A percentile compares a stretch with the other conserved stretches of the same genome.
These are phyloP conservation scores for Lytechinus variegatus DNA, from an alignment of 35 echinoderm and acorn worm species.

Conservation along the genomic window DNA sequence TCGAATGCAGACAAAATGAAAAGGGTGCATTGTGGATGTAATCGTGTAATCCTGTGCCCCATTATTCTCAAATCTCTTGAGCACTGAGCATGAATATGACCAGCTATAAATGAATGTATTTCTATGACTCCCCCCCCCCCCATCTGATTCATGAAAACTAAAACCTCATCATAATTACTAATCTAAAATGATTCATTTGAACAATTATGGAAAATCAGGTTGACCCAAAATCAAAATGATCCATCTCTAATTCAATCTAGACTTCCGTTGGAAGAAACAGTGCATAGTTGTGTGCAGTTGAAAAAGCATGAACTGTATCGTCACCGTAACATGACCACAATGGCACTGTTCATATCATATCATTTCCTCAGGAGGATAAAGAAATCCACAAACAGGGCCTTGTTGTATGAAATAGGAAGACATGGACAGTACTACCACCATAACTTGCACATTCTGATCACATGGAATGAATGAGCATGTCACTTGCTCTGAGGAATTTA, in stretches of 20 bases:
- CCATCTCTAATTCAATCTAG: background rate
- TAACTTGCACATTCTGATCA: no score
- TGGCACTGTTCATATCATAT: no score
- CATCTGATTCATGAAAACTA: constrained; percentile 13
- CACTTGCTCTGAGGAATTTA: no score
- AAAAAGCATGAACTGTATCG: background rate
- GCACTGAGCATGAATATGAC: background rate
- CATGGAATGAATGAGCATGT: no score
- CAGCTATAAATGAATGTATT: background rate
- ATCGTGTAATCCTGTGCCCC: background rate
- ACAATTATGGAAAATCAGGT: background rate
- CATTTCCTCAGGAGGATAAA: no score
- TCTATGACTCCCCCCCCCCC: background rate
- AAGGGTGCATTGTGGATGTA: background rate
- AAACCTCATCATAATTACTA: constrained; percentile 1
- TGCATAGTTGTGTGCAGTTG: background rate
- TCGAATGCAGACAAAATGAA: no score
- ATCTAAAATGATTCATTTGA: constrained; percentile 15
- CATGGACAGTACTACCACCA: no score
- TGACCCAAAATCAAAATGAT: constrained; percentile 11
- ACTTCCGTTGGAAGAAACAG: background rate
- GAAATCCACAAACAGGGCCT: no score
- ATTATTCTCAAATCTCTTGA: background rate
- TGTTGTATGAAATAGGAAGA: no score
- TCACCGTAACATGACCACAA: no score